phyloP scores from a whole-genome alignment of 2,888 invertebrate genomes.

The Napeogenes inachia region DNA sequence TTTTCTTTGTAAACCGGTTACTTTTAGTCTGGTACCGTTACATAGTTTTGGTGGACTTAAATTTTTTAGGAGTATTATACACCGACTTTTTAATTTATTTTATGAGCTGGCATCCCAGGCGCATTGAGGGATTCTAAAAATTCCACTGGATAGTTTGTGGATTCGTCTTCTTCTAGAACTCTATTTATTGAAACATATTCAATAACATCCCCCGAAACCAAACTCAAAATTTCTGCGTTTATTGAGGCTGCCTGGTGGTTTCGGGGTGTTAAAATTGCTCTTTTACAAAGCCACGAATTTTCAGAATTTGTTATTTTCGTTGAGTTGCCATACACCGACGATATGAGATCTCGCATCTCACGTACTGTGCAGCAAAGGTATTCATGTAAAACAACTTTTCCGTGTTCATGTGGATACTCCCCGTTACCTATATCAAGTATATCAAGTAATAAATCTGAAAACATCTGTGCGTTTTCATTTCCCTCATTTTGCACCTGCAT shows the following conservation, averaged over 20 bases:
- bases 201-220: slow-evolving; percentile 35
- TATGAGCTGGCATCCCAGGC: slow-evolving; percentile 15
- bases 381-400: slow-evolving; percentile 5
- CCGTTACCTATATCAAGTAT: slow-evolving; percentile 8
- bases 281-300: slow-evolving; percentile 15
- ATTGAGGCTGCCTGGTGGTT: slow-evolving; percentile 16
- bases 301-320: slow-evolving; percentile 6
- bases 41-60: slow-evolving; percentile 25
- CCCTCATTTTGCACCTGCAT: slow-evolving; percentile 6
- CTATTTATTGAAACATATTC: slow-evolving; percentile 19
- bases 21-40: slow-evolving; percentile 19
- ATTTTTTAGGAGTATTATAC: slow-evolving; percentile 24
- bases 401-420: slow-evolving; percentile 10
- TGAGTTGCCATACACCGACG: slow-evolving; percentile 14
- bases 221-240: slow-evolving; percentile 8
- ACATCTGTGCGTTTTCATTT: slow-evolving; percentile 1
- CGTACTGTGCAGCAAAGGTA: slow-evolving; percentile 6
- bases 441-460: slow-evolving; percentile 17
- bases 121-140: slow-evolving; percentile 20
- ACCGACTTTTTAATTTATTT: slow-evolving; percentile 18
- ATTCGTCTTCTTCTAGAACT: slow-evolving; percentile 18
- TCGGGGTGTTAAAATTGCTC: slow-evolving; percentile 13
- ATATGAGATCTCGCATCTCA: slow-evolving; percentile 12
- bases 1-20: slow-evolving; percentile 14
- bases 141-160: slow-evolving; percentile 21